phyloP scores from a whole-genome alignment of 2,888 invertebrate genomes.

The Anticlea derivata region DNA sequence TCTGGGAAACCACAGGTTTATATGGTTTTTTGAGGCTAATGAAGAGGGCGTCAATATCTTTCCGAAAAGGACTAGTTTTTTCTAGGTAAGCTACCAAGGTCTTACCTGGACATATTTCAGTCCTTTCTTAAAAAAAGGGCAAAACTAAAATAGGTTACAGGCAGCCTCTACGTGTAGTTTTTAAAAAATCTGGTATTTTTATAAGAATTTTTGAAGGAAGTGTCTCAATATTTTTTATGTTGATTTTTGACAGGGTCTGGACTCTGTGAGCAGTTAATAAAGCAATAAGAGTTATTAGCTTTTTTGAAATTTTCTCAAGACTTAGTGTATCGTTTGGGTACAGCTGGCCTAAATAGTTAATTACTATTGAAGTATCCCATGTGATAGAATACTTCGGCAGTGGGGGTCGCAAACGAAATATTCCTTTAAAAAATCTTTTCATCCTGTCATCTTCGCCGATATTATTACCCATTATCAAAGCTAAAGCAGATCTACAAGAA shows the following conservation, averaged over 20 bases:
- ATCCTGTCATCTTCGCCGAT: not conserved
- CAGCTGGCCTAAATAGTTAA: not conserved
- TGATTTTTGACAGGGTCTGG: not conserved
- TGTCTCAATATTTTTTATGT: not conserved
- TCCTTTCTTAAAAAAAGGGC: conserved; percentile 1
- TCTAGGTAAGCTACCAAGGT: not conserved
- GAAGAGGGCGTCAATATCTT: not conserved
- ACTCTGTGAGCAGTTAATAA: not conserved
- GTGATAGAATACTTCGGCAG: not conserved
- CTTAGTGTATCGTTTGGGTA: not conserved
- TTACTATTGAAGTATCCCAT: not conserved
- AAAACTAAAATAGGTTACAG: not conserved
- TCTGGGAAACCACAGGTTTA: not conserved
- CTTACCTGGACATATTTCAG: conserved; percentile 8
- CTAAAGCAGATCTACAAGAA: not conserved
- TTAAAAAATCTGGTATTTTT: conserved; percentile 2
- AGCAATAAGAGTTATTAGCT: not conserved
- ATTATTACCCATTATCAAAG: not conserved
- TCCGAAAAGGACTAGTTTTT: not conserved
- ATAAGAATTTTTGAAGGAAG: not conserved
- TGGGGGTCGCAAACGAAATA: not conserved
- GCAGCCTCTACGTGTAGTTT: conserved; percentile 1
- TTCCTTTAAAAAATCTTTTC: conserved; percentile 5
- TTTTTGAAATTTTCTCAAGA: not conserved
- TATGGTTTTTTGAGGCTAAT: not conserved